Percentiles rank a stretch among this genome's conserved stretches.
Conservation (phyloP, 2,113 vertebrate genomes). For the Muscicapa adusta region DNA sequence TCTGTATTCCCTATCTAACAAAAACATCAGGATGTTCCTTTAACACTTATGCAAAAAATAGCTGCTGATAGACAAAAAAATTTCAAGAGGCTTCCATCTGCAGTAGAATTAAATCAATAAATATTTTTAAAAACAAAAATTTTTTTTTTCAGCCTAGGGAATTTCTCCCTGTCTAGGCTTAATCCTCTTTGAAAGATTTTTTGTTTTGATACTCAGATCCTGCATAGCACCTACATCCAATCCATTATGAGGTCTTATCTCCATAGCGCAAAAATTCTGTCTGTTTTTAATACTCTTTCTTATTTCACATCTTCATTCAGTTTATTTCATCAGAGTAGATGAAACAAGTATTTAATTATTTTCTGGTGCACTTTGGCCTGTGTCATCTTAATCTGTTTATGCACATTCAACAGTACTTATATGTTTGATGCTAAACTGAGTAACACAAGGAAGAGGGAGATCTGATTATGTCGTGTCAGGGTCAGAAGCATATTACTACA, state of each 20-base stretch:
- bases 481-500: background rate
- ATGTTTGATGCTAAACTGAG: background rate
- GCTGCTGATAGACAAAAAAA: background rate
- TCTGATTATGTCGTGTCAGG: background rate
- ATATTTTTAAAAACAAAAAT: background rate
- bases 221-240: background rate
- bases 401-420: background rate
- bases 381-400: background rate
- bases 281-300: background rate
- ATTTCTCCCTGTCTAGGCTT: background rate
- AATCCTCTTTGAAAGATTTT: background rate
- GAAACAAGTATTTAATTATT: background rate
- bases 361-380: background rate
- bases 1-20: background rate
- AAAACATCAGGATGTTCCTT: background rate
- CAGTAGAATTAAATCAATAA: background rate
- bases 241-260: background rate
- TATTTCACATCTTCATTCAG: background rate
- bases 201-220: background rate
- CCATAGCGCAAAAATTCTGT: rapidly evolving
- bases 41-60: background rate
- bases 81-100: background rate
- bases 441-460: background rate
- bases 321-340: background rate
- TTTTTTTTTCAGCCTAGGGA: background rate